Percentiles rank a stretch among this genome's conserved stretches.
phyloP scores from a whole-genome alignment of 2,888 invertebrate genomes.

The Oscheius sp. region DNA sequence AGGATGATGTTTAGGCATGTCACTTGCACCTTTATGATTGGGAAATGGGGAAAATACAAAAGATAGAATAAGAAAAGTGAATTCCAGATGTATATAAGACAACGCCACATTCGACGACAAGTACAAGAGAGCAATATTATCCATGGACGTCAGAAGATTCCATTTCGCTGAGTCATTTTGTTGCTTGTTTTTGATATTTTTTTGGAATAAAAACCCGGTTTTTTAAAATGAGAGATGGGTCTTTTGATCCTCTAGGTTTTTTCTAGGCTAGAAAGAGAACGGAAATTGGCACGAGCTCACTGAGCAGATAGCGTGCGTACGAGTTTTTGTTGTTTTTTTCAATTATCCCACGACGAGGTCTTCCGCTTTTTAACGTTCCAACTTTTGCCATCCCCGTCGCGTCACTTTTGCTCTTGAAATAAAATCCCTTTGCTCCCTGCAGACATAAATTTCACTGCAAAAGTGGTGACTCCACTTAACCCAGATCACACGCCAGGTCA shows the following conservation, averaged over 20 bases:
- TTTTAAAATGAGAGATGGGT: not conserved
- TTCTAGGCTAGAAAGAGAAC: not conserved
- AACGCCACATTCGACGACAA: slow-evolving; percentile 20
- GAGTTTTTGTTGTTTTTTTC: not conserved
- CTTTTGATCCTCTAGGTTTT: not conserved
- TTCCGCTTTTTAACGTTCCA: too few species aligned
- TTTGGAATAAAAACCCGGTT: not conserved
- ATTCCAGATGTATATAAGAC: slow-evolving; percentile 22
- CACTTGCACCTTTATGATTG: not conserved
- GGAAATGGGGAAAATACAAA: not conserved
- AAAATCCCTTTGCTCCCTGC: too few species aligned
- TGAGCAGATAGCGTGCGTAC: not conserved
- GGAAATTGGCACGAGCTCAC: too few species aligned
- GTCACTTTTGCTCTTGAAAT: too few species aligned
- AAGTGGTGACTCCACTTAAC: too few species aligned
- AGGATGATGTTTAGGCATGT: slow-evolving; percentile 32
- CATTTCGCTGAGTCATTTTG: slow-evolving; percentile 15
- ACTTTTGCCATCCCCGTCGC: too few species aligned
- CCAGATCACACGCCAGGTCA: too few species aligned
- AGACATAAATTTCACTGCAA: too few species aligned
- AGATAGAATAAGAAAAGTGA: not conserved
- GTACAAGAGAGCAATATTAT: slow-evolving; percentile 30
- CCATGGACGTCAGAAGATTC: not conserved
- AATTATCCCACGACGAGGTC: not conserved
- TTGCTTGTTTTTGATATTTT: not conserved